Evolutionary conservation across 2,888 invertebrate species (phyloP).

Genomic region (Eustalomyia histrio): DNA sequence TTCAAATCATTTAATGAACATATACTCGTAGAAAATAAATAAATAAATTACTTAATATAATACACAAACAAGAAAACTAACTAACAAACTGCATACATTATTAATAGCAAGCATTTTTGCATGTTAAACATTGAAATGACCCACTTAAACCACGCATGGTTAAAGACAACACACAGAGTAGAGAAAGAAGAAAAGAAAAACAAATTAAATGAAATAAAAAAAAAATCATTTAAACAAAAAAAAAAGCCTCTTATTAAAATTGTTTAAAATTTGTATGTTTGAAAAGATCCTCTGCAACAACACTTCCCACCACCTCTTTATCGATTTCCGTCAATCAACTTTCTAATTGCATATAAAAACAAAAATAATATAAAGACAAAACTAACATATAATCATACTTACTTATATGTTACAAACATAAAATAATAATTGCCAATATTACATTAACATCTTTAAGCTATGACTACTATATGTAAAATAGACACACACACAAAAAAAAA

Average conservation of each 20-base stretch:
- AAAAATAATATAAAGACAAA: slow-evolving; percentile 11
- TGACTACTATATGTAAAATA: background rate
- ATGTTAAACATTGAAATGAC: slow-evolving; percentile 59
- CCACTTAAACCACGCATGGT: slow-evolving; percentile 63
- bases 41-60: slow-evolving; percentile 52
- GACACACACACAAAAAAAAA: background rate
- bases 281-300: slow-evolving; percentile 58
- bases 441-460: slow-evolving; percentile 42
- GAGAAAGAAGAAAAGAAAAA: slow-evolving; percentile 25
- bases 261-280: slow-evolving; percentile 21
- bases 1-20: slow-evolving; percentile 44
- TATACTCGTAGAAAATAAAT: slow-evolving; percentile 8
- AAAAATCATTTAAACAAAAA: slow-evolving; percentile 22
- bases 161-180: slow-evolving; percentile 33
- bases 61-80: background rate
- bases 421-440: slow-evolving; percentile 53
- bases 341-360: slow-evolving; percentile 75
- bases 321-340: slow-evolving; percentile 69
- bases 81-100: slow-evolving; percentile 32
- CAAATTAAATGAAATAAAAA: slow-evolving; percentile 3
- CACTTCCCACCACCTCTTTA: slow-evolving; percentile 60
- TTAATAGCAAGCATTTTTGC: slow-evolving; percentile 50
- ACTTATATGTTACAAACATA: slow-evolving; percentile 24
- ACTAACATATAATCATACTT: slow-evolving; percentile 14
- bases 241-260: slow-evolving; percentile 53